Evolutionary conservation across 2,797 vertebrate genomes (phyloP), one percentile per base, ranked within the genome.

Genomic region (Enteromius anoplus): DNA sequence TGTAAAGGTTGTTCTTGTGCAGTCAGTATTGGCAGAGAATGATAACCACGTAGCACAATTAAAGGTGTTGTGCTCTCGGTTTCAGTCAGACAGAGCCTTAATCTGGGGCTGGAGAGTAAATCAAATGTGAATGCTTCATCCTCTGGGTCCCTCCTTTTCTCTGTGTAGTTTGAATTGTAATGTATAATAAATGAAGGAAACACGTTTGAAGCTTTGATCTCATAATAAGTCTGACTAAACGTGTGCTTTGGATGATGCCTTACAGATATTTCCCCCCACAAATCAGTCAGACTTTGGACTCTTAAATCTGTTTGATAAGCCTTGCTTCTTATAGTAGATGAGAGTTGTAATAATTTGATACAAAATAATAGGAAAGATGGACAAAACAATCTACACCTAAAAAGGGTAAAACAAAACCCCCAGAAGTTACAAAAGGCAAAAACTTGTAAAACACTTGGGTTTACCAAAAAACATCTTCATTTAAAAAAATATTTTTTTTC

Each of bases 171-270:
- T 75, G 71, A 84, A 79, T 62, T 76, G 49, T 68, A 60, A 88
- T 88, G 76, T 78, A 84, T 84, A 84, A 87, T 86, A 82, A 82
- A 85, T 84, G 80, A 86, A 62, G 37, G 11, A 72, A 86, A 83
- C 83, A 83, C 32, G 21, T 70, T 72, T 65, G 26, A 62, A 65
- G 37, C 85, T 85, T 87, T 85, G 81, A 87, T 86, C 69, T 73
- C 49, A 37, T 84, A 75, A 85, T 70, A 84, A 75, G 55, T 70
- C 53, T 51, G 51, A 79, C 73, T 84, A 86, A 88, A 88, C 37
- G 81, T 85, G 78, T 79, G 64, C 81, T 83, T 87, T 85, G 80
- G 55, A 45, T 49, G 58, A 75, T 69, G 68, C 75, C 75, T 81
- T 34, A 40, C 53, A 81, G 68, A 78, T 82, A 87, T 80, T 76